Conservation (phyloP, 2,797 vertebrate genomes). For the Iguana delicatissima region DNA sequence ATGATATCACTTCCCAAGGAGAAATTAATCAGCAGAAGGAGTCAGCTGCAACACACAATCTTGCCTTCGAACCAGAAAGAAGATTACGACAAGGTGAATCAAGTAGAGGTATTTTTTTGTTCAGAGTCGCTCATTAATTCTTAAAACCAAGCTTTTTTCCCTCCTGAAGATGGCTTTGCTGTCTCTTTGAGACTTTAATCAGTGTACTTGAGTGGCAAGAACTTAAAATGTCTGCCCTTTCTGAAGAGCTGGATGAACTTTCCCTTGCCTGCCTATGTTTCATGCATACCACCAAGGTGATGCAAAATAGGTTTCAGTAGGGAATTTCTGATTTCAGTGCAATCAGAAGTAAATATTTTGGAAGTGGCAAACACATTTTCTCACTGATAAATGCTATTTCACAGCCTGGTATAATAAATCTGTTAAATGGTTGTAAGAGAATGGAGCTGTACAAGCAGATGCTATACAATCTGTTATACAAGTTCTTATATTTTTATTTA, state of each 20-base stretch:
- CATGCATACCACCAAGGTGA: neutral
- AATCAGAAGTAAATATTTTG: neutral
- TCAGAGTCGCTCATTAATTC: neutral
- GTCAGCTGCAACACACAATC: neutral
- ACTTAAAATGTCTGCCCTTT: neutral
- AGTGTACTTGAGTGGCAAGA: neutral
- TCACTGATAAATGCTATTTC: neutral
- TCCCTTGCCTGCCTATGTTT: neutral
- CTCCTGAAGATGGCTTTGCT: neutral
- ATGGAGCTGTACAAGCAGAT: neutral
- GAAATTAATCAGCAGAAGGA: neutral
- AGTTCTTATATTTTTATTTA: neutral
- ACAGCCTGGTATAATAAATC: neutral
- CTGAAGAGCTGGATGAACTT: neutral
- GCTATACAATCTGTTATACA: neutral
- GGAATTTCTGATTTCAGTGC: neutral
- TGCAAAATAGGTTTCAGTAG: neutral
- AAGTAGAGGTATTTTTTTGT: neutral
- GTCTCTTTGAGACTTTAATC: neutral
- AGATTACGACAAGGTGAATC: neutral
- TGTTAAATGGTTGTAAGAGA: neutral
- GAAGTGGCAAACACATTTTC: no score
- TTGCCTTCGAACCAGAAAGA: neutral
- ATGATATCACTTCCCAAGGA: fast-evolving
- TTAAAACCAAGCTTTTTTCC: neutral